Evolutionary conservation across 2,888 invertebrate genomes (phyloP), one percentile per base, ranked within the genome.

Genomic region (Rugalucina vietnamica): DNA sequence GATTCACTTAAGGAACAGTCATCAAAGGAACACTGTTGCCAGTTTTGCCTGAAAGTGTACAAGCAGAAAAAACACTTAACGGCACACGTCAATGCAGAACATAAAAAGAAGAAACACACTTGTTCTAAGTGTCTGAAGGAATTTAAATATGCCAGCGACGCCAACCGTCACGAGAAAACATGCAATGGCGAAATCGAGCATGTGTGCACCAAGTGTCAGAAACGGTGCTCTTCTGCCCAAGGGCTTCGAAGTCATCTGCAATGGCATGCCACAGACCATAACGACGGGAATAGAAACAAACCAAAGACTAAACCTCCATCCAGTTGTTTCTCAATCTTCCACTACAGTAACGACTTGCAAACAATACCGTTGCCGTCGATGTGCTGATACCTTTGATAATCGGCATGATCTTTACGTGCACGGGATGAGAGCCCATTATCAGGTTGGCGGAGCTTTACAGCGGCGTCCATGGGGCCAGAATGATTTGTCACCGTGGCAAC

Each of bases 341-440:
- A n/a, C n/a, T 18, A 43, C 8, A 43, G 10, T 43, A 18, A 43
- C 43, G 43, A 12, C 43, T 18, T 8, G 8, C 43, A 43, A 8
- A 43, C 43, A 43, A 43, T 43, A 12, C 43, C 8, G 43, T 12
- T 78, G 71, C 32, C 65, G 77, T 10, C 72, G 72, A 12, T 79
- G 79, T 49, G 0, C 29, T 12, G 21, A 72, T n/a, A n/a, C 24
- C 0, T 71, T 72, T 21, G 36, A 72, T 5, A 72, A 72, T 29
- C 37, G 72, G 12, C 54, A 24, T 12, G 72, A 72, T 14, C n/a
- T 79, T 34, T 79, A 72, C 54, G 12, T 72, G 27, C 72, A 79
- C 39, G 54, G 72, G 1, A 72, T 71, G 72, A 24, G 29, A 0
- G 12, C 36, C 37, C 72, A 79, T 57, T 57, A 57, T 37, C 72